Evolutionary conservation across 2,888 invertebrate genomes (phyloP), one percentile per base, ranked within the genome.

Genomic region (Drosophila affinis): DNA sequence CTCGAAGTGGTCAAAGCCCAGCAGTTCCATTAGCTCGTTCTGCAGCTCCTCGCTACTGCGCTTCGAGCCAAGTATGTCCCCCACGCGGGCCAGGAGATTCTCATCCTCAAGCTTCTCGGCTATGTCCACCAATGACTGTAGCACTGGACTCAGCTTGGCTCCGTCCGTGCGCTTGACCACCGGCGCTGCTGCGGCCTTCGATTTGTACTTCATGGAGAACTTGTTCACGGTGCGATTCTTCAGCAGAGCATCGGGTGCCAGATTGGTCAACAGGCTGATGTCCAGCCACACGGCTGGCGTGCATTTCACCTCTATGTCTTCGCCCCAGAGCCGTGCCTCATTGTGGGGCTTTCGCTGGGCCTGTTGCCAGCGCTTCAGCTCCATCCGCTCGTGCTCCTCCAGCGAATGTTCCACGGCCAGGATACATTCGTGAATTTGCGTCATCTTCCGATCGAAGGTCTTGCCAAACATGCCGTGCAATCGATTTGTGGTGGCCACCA

Each of bases 1-100:
- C 87, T 97, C 96, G 91, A 97, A 95, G 82, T 95, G 93, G 78
- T 98, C 97, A 91, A 96, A 97, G 0, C 99, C 99, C 12, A 91
- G 93, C 5, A 98, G 92, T 85, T 99, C 98, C 91, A 98, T 96
- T 21, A 99, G 92, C 91, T 97, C 96, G 88, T 95, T 96, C 90
- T 97, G 95, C 71, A 97, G 92, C 83, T 96, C 96, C 72, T 95
- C 94, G 76, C 94, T 95, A 32, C 93, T 93, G 75, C 94, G 93
- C 14, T 93, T 92, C 0, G 95, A 94, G 75, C 94, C 94, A 0
- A 97, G 91, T 90, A 90, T 91, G 93, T 94, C 79, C 21, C 87
- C 77, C n/a, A 91, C 77, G 47, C 87, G 85, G 18, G n/a, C 57
- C 3, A 90, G 34, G 1, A 89, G 69, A 27, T 83, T 73, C 6